Conservation (phyloP, 2,113 vertebrate genomes). For the Entelurus aequoreus region DNA sequence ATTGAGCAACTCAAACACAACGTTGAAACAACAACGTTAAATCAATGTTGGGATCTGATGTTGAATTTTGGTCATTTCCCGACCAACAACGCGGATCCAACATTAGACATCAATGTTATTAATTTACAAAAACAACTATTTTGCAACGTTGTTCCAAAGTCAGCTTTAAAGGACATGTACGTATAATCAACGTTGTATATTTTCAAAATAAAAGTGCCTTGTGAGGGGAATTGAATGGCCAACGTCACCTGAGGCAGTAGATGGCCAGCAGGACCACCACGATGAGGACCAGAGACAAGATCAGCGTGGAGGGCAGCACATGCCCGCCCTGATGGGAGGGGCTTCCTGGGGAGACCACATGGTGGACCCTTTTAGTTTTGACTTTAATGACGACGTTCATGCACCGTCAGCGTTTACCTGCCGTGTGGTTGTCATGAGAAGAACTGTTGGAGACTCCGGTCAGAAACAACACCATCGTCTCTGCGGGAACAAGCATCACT, state of each 20-base stretch:
- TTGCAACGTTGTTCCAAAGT: too few species aligned
- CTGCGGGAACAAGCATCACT: constrained; percentile 31
- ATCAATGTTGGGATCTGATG: too few species aligned
- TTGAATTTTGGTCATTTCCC: too few species aligned
- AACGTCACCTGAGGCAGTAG: constrained; percentile 82
- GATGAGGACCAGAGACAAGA: constrained; percentile 79
- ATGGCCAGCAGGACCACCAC: constrained; percentile 77
- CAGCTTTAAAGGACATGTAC: too few species aligned
- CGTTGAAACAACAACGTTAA: too few species aligned
- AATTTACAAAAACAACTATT: too few species aligned
- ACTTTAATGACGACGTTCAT: neutral
- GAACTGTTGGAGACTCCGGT: constrained; percentile 65
- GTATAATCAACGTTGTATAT: too few species aligned
- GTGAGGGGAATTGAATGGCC: neutral
- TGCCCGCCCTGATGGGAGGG: constrained; percentile 69
- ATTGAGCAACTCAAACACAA: too few species aligned
- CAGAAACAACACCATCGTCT: constrained; percentile 75
- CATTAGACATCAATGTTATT: too few species aligned
- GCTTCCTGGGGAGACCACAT: constrained; percentile 49
- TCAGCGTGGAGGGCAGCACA: constrained; percentile 79
- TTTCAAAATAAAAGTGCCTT: too few species aligned
- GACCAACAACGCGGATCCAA: too few species aligned
- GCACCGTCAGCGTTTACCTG: constrained; percentile 48
- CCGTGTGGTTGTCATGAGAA: constrained; percentile 66
- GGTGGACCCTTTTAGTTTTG: neutral